phyloP scores from a whole-genome alignment of 2,797 vertebrate genomes.

The Lophius americanus region DNA sequence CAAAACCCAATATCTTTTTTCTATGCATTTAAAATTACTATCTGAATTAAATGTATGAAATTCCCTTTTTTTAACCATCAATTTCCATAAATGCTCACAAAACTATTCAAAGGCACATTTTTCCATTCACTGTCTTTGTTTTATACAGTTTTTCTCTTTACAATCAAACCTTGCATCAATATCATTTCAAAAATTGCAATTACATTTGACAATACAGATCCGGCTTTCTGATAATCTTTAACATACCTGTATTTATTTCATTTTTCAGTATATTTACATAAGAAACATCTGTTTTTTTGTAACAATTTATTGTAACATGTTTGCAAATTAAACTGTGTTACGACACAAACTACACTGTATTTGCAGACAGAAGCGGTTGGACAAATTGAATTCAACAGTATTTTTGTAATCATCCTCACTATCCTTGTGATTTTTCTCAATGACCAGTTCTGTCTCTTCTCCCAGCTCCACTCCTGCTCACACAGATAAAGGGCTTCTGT shows the following conservation, averaged over 20 bases:
- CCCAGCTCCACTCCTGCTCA: conserved; percentile 15
- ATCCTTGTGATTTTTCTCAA: conserved; percentile 1
- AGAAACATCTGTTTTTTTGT: neutral
- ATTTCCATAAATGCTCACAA: no score
- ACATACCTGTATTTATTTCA: neutral
- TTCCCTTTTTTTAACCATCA: no score
- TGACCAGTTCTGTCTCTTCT: conserved; percentile 3
- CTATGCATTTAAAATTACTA: neutral
- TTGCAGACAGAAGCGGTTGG: neutral
- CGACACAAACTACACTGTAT: neutral
- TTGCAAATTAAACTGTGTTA: neutral
- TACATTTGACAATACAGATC: neutral
- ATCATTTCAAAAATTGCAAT: neutral
- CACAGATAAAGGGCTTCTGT: conserved; percentile 23
- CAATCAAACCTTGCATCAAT: neutral
- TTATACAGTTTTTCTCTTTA: neutral
- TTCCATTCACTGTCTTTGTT: neutral
- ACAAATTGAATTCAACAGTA: neutral
- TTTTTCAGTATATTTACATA: no score
- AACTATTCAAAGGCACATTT: no score
- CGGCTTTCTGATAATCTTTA: no score
- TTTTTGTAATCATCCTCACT: neutral
- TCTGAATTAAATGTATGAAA: neutral
- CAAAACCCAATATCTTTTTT: neutral
- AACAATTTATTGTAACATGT: neutral